A percentile compares a stretch with the other conserved stretches of the same genome.
Evolutionary conservation across 2,888 invertebrate genomes (phyloP).

Genomic region (Trachelus tabidus): DNA sequence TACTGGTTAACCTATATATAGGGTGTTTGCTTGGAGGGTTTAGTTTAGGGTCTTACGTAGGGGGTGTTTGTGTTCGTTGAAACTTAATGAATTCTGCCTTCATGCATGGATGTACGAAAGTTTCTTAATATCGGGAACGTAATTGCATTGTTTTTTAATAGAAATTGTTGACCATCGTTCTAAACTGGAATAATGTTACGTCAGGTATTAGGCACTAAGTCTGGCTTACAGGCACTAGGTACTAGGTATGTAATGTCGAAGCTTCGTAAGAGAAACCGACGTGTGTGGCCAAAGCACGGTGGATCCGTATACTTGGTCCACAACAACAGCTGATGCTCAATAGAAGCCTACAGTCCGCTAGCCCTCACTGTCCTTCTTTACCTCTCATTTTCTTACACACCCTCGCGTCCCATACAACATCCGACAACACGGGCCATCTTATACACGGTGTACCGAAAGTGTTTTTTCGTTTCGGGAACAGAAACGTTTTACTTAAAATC

Average conservation of each 20-base stretch:
- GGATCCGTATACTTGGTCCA: slow-evolving; percentile 43
- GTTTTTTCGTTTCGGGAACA: neutral
- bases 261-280: slow-evolving; percentile 30
- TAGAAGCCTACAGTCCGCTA: slow-evolving; percentile 28
- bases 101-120: neutral
- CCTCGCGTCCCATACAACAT: slow-evolving; percentile 4
- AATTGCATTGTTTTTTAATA: neutral
- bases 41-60: too few relatives aligned
- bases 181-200: neutral
- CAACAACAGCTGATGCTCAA: slow-evolving; percentile 47
- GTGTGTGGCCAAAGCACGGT: slow-evolving; percentile 45
- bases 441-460: neutral
- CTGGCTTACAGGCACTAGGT: slow-evolving; percentile 10
- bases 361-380: slow-evolving; percentile 11
- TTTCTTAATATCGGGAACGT: neutral
- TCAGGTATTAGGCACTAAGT: neutral
- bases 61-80: neutral
- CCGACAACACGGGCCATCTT: slow-evolving; percentile 1
- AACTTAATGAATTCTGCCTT: neutral
- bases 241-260: neutral
- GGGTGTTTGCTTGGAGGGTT: neutral
- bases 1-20: neutral
- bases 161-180: neutral
- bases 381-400: slow-evolving; percentile 27
- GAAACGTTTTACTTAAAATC: neutral